A percentile compares a stretch with the other conserved stretches of the same genome.
Evolutionary conservation across 2,797 vertebrate species (phyloP).

Genomic region (Leontocebus nigricollis): DNA sequence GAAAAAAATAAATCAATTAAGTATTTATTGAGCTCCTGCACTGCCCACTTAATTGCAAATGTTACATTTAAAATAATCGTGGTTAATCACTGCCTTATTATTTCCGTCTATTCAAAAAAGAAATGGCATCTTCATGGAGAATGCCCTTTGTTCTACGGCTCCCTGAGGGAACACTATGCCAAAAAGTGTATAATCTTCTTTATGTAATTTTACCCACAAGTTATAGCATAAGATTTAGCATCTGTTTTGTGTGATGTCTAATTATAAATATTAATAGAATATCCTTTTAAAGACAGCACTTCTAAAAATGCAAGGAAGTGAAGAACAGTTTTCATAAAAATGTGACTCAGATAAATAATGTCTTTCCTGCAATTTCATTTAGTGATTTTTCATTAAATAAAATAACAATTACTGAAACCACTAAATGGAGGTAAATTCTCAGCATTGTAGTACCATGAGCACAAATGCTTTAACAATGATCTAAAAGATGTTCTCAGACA

Average conservation of each 20-base stretch:
- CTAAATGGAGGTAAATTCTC: slow-evolving; percentile 12
- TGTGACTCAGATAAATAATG: slow-evolving; percentile 76
- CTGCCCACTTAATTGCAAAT: neutral
- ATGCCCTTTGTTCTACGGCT: slow-evolving; percentile 58
- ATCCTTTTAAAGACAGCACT: slow-evolving; percentile 65
- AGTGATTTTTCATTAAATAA: slow-evolving; percentile 71
- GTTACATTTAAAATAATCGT: slow-evolving; percentile 25
- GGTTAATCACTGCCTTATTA: slow-evolving; percentile 23
- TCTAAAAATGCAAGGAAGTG: slow-evolving; percentile 68
- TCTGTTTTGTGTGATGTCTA: slow-evolving; percentile 76
- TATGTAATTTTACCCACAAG: slow-evolving; percentile 65
- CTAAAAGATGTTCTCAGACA: neutral
- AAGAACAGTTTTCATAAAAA: slow-evolving; percentile 67
- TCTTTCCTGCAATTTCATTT: slow-evolving; percentile 50
- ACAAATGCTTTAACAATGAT: neutral
- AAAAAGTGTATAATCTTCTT: slow-evolving; percentile 61
- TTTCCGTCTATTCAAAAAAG: slow-evolving; percentile 30
- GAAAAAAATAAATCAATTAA: neutral
- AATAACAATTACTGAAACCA: neutral
- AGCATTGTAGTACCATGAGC: neutral
- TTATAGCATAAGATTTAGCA: slow-evolving; percentile 64
- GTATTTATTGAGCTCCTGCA: neutral
- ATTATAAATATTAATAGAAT: slow-evolving; percentile 81
- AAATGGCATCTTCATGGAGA: slow-evolving; percentile 19
- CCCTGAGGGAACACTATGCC: slow-evolving; percentile 6